These are phyloP conservation scores for Pimpla rufipes DNA, from an alignment of 2,888 invertebrate species.

Conservation along the genomic window DNA sequence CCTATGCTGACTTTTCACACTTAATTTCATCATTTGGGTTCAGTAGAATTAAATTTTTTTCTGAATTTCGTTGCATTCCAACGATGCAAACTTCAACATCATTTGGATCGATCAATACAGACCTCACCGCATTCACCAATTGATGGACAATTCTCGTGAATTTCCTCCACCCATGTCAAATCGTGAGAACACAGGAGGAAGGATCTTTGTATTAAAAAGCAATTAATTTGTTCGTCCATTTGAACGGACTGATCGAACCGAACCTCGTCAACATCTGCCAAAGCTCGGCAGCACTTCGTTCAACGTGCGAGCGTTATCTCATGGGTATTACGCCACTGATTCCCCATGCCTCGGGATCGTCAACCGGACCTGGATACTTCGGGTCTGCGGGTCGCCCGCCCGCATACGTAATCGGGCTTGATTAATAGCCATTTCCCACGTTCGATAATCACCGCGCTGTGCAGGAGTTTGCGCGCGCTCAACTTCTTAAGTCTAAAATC, in stretches of 20 bases:
- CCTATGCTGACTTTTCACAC: too few species aligned
- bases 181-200: too few species aligned
- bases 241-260: not conserved
- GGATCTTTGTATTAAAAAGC: not conserved
- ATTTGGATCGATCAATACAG: too few species aligned
- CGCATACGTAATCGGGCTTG: conserved; percentile 72
- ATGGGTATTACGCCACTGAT: conserved; percentile 72
- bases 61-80: too few species aligned
- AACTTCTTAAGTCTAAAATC: conserved; percentile 39
- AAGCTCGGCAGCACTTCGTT: not conserved
- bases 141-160: too few species aligned
- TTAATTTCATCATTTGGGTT: too few species aligned
- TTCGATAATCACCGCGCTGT: conserved; percentile 72
- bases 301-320: not conserved
- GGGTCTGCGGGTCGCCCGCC: not conserved
- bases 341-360: conserved; percentile 40
- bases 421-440: conserved; percentile 74
- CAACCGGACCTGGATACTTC: not conserved
- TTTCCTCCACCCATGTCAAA: too few species aligned
- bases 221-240: not conserved
- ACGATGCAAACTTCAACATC: too few species aligned
- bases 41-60: too few species aligned
- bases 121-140: too few species aligned
- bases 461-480: not conserved
- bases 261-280: not conserved